These are phyloP conservation scores for Pilophorus perplexus DNA, from an alignment of 2,888 invertebrate species.

Conservation along the genomic window DNA sequence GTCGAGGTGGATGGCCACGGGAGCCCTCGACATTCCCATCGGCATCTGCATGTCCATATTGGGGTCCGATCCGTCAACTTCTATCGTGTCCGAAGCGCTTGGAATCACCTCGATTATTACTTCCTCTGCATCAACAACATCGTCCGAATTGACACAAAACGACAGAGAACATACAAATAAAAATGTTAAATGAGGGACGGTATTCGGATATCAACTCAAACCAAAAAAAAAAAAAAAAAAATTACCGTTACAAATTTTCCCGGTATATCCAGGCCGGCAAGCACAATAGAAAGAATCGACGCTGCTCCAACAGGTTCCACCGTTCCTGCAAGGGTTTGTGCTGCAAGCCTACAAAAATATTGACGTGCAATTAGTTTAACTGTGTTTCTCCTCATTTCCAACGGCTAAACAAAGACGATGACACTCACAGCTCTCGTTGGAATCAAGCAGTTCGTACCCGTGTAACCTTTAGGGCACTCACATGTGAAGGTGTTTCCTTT, in stretches of 20 bases:
- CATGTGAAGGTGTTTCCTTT: slow-evolving; percentile 72
- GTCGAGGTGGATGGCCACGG: slow-evolving; percentile 60
- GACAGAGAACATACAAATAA: slow-evolving; percentile 1
- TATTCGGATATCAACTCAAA: too few species aligned
- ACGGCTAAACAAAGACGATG: too few species aligned
- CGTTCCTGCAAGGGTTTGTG: slow-evolving; percentile 71
- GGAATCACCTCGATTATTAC: slow-evolving; percentile 64
- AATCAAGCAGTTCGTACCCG: slow-evolving; percentile 67
- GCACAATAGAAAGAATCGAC: slow-evolving; percentile 74
- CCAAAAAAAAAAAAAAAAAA: too few species aligned
- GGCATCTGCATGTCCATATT: slow-evolving; percentile 49
- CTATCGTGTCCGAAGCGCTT: slow-evolving; percentile 46
- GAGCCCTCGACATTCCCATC: slow-evolving; percentile 30
- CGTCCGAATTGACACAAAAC: too few species aligned
- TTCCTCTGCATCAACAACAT: slow-evolving; percentile 61
- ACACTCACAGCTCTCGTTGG: slow-evolving; percentile 63
- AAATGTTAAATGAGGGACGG: too few species aligned
- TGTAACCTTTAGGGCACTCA: slow-evolving; percentile 69
- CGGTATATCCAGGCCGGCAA: slow-evolving; percentile 75
- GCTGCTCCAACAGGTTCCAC: slow-evolving; percentile 75
- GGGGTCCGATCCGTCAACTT: slow-evolving; percentile 47
- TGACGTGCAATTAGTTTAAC: not conserved
- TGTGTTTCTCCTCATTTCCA: too few species aligned
- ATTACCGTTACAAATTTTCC: slow-evolving; percentile 73
- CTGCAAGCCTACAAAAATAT: slow-evolving; percentile 65